A percentile compares a stretch with the other conserved stretches of the same genome.
Conservation (phyloP, 2,888 invertebrate species). For the Drosophila setosimentum region DNA sequence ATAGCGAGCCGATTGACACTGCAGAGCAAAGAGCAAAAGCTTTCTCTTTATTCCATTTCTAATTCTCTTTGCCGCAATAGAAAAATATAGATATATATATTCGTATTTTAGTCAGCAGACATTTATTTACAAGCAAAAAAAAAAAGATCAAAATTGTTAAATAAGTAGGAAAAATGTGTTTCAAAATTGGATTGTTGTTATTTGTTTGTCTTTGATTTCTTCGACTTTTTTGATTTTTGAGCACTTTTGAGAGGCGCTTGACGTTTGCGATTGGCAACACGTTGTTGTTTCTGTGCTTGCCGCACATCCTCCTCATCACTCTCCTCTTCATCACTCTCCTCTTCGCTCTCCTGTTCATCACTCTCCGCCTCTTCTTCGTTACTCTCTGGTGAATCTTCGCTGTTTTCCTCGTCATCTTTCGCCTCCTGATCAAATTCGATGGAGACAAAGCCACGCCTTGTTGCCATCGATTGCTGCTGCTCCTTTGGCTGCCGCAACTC, state of each 20-base stretch:
- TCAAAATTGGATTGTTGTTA: not conserved
- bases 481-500: not conserved
- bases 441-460: slow-evolving; percentile 70
- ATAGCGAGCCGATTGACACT: not conserved
- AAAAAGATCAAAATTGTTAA: not conserved
- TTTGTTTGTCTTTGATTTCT: not conserved
- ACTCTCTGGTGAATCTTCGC: not conserved
- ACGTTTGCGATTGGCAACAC: not conserved
- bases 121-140: not conserved
- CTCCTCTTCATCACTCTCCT: not conserved
- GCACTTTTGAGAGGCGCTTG: not conserved
- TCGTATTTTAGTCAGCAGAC: not conserved
- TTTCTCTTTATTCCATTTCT: not conserved
- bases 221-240: not conserved
- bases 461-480: not conserved
- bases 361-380: not conserved
- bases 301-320: not conserved
- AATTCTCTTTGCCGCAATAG: not conserved
- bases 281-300: not conserved
- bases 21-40: not conserved
- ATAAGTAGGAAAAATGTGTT: not conserved
- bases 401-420: slow-evolving; percentile 16
- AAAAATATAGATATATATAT: not conserved
- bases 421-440: slow-evolving; percentile 75
- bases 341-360: not conserved